These are phyloP conservation scores for Lophius piscatorius DNA, from an alignment of 2,113 vertebrate species.

Conservation along the genomic window DNA sequence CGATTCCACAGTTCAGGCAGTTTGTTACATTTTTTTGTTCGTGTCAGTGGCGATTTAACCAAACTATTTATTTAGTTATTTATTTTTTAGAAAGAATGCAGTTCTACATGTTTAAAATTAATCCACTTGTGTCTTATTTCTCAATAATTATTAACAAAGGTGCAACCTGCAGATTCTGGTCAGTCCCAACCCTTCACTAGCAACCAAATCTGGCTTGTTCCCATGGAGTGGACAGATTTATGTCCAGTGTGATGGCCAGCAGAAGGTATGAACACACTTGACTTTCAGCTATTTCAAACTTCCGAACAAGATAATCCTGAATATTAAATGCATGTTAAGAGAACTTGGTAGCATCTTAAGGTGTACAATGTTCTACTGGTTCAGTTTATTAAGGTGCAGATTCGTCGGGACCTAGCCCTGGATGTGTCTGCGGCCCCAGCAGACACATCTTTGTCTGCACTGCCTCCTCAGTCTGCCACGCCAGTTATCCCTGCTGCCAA, in stretches of 20 bases:
- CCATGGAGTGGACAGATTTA: conserved; percentile 94
- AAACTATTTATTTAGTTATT: no score
- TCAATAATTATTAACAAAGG: conserved; percentile 68
- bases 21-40: no score
- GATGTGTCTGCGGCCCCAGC: conserved; percentile 65
- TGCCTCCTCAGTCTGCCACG: conserved; percentile 73
- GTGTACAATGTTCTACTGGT: conserved; percentile 4
- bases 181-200: conserved; percentile 90
- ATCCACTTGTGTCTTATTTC: neutral
- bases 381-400: conserved; percentile 89
- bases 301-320: no score
- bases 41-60: no score
- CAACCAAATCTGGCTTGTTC: conserved; percentile 81
- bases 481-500: conserved; percentile 71
- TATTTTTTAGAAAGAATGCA: no score
- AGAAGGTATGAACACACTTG: conserved; percentile 82
- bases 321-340: no score
- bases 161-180: conserved; percentile 87
- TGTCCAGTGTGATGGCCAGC: conserved; percentile 85
- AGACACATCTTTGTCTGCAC: conserved; percentile 50
- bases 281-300: neutral
- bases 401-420: conserved; percentile 78
- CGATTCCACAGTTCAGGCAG: no score
- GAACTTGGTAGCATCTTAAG: no score
- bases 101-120: neutral